phyloP scores from a whole-genome alignment of 2,888 invertebrate genomes.

The Palloptera scutellata region DNA sequence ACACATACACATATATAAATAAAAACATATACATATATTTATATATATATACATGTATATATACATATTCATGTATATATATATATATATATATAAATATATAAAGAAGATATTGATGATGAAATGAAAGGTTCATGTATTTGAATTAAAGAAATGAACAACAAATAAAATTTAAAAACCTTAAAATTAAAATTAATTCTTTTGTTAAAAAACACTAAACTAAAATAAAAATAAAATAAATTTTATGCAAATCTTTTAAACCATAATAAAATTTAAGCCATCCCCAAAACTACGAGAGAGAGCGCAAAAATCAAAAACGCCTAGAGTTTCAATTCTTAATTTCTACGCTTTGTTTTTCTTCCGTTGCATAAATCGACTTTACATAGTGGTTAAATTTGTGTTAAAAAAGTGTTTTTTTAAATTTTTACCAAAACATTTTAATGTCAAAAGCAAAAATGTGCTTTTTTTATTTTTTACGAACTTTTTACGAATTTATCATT shows the following conservation, averaged over 20 bases:
- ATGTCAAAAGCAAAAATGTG: no score
- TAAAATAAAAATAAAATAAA: no score
- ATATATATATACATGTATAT: slow-evolving; percentile 4
- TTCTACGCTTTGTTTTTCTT: no score
- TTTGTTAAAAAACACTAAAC: slow-evolving; percentile 1
- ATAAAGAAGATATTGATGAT: slow-evolving; percentile 30
- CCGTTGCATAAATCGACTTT: no score
- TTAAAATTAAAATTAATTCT: not conserved
- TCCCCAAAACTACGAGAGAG: slow-evolving; percentile 27
- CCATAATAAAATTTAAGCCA: slow-evolving; percentile 21
- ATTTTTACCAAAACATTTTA: no score
- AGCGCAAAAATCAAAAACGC: not conserved
- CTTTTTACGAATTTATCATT: no score
- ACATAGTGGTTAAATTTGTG: no score
- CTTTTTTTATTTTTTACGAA: no score
- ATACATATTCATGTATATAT: slow-evolving; percentile 10
- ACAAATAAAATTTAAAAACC: slow-evolving; percentile 44
- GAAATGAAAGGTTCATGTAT: slow-evolving; percentile 53
- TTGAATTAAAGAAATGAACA: slow-evolving; percentile 60
- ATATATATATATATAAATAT: slow-evolving; percentile 28
- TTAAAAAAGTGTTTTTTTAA: no score
- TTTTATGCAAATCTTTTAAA: no score
- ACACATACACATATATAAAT: slow-evolving; percentile 40
- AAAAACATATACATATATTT: slow-evolving; percentile 1
- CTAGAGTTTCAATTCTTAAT: no score